phyloP scores from a whole-genome alignment of 2,797 vertebrate genomes.

The Rhynchotus rufescens region DNA sequence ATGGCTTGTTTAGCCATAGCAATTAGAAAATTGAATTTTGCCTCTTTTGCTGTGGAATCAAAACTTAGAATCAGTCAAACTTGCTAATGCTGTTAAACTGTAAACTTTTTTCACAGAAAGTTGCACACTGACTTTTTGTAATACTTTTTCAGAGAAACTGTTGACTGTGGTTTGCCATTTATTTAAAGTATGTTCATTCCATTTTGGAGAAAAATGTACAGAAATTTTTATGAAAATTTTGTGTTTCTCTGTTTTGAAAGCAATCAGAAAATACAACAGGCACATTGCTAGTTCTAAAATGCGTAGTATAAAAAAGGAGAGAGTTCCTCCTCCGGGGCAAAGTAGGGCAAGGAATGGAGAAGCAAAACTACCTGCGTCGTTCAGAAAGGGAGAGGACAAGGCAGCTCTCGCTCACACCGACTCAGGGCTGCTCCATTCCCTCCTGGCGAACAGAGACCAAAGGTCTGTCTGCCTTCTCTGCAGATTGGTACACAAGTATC shows the following conservation, averaged over 20 bases:
- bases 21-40: neutral
- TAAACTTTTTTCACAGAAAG: neutral
- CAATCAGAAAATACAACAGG: neutral
- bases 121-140: neutral
- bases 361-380: neutral
- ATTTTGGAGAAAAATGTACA: neutral
- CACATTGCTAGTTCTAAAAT: neutral
- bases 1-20: neutral
- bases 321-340: neutral
- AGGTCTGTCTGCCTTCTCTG: neutral
- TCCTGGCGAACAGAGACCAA: neutral
- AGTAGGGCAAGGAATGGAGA: neutral
- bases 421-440: neutral
- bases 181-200: neutral
- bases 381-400: neutral
- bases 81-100: neutral
- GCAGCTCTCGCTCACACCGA: neutral
- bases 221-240: neutral
- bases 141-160: neutral
- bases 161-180: neutral
- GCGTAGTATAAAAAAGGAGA: rapidly evolving
- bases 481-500: neutral
- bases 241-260: neutral
- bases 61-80: neutral
- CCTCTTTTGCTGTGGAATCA: neutral